Evolutionary conservation across 1,140 invertebrate genomes (phyloP), one percentile per base, ranked within the genome.

Genomic region (Drosophila parabipectinata): DNA sequence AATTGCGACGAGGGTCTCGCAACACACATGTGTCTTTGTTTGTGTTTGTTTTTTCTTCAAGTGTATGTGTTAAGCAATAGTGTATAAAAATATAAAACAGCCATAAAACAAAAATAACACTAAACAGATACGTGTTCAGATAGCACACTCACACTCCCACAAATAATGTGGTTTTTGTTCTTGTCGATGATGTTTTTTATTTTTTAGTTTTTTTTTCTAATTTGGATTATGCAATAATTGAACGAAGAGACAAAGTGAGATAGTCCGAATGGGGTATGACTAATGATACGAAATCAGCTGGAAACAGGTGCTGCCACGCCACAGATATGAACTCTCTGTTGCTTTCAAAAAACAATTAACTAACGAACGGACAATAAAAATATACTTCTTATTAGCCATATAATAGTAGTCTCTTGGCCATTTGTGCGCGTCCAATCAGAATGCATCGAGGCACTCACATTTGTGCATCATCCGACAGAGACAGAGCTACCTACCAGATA

Each of bases 91-190:
- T 83, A 83, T 74, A 62, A 64, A 69, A 73, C 54, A 44, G 72
- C 67, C 68, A 84, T 76, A 79, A 74, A 79, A 63, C 59, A 82
- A 71, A 14, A 74, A 62, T 39, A 69, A 67, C 28, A 14, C 45
- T 53, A 53, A 62, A 57, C 77, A 84, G 73, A 81, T 85, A 87
- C 81, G 81, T 81, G 79, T 77, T 66, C 59, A 85, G 81, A 85
- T 85, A 85, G 68, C 68, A 50, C 75, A 55, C 55, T 53, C 24
- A 34, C 18, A 30, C 18, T 57, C 26, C 30, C 10, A 63, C 12
- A 26, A 14, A 45, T 7, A 18, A 47, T n/a, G n/a, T 66, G 52
- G 51, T 69, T 82, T 60, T 80, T 77, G 58, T 64, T 73, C 26
- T 74, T 66, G 45, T 18, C 21, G 44, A 30, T 51, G 53, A 63